Evolutionary conservation across 1,140 invertebrate genomes (phyloP).

Genomic region (Dinothrombium tinctorium): DNA sequence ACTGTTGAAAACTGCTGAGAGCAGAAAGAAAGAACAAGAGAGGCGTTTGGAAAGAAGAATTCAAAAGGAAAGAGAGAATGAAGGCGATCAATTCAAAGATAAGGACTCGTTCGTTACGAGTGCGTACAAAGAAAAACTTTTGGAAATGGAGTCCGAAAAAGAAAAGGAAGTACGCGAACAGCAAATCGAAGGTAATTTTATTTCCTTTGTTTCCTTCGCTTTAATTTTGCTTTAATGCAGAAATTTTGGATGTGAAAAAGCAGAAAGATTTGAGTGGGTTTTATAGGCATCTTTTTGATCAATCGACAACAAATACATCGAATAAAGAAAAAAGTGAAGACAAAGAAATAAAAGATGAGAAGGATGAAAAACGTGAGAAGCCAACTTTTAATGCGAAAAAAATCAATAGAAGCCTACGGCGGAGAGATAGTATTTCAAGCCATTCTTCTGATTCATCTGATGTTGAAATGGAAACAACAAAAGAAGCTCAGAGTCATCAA

Average conservation of each 20-base stretch:
- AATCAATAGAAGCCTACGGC: no score
- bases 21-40: conserved; percentile 67
- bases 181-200: conserved; percentile 48
- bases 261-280: conserved; percentile 76
- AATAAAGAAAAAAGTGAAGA: conserved; percentile 4
- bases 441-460: no score
- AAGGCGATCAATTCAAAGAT: conserved; percentile 65
- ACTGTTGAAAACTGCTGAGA: conserved; percentile 55
- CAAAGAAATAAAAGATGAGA: neutral
- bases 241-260: conserved; percentile 69
- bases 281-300: conserved; percentile 64
- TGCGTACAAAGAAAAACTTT: conserved; percentile 69
- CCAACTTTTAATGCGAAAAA: no score
- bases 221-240: no score
- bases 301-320: conserved; percentile 19
- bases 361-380: no score
- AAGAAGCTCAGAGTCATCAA: no score
- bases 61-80: conserved; percentile 63
- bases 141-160: conserved; percentile 57
- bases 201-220: no score
- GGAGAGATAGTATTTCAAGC: no score
- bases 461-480: no score
- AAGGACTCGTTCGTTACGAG: conserved; percentile 88
- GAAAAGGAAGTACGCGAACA: no score
- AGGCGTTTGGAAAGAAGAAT: conserved; percentile 58